Base-by-base conservation (phyloP, 1,140 invertebrate genomes). In the Drosophila subpulchrella region DNA sequence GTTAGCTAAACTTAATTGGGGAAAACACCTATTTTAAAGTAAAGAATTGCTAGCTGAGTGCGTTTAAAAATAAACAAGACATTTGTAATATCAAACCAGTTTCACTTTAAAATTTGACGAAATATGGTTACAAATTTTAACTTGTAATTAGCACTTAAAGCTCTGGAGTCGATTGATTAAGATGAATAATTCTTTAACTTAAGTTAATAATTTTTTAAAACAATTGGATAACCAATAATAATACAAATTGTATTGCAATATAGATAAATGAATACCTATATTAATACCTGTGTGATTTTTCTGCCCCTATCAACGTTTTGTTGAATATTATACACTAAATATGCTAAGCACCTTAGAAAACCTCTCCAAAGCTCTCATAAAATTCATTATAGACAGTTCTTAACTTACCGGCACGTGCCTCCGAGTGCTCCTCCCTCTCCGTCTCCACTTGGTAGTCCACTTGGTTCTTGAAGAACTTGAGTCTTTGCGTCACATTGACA, bases 381-480 rank as follows among this genome's bases (percentile, higher is more conserved):
- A 32, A 5, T 11, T 15, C 20, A 1, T 17, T 36, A 48, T 27
- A 24, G 24, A 7, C 24, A 30, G 55, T 15, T 38, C 7, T 2
- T 6, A 6, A 75, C 76, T 89, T 62, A 91, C 85, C 80, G 41
- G 82, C 63, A 56, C 91, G 79, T 24, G 67, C 79, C 38, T 79
- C 56, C 15, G 55, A 24, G 12, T 61, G 58, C 17, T 79, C 67
- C 58, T 74, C 61, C 36, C 46, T 48, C 41, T 90, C 93, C 88
- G 67, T 93, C 11, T 86, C 76, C 47, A 59, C 42, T 94, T 93
- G 93, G 65, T 95, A 94, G 54, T 95, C 92, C 10, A 96, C 92
- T 73, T 94, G 93, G 85, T 96, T 96, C 82, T 94, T 95, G 51
- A 93, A 94, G 81, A 97, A 95, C 56, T 94, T 94, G n/a, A 97